Percentiles rank a stretch among this genome's conserved stretches.
Evolutionary conservation across 2,113 vertebrate species (phyloP).

Genomic region (Chaetura pelagica): DNA sequence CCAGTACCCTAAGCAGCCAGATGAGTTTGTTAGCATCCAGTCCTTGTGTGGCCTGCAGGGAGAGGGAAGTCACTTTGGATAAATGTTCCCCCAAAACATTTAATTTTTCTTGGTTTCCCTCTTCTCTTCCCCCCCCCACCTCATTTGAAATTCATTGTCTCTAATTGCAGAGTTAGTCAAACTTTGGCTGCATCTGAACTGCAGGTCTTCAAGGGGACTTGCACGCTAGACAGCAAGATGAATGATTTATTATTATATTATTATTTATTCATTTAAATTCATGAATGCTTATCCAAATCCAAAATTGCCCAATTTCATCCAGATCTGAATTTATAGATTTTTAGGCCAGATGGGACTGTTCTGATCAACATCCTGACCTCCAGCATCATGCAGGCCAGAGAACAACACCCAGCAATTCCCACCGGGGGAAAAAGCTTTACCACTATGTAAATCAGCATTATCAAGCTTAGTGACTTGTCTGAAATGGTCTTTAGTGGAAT

Average conservation of each 20-base stretch:
- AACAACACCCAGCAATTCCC: not conserved
- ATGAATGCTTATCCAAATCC: slow-evolving; percentile 64
- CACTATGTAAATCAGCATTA: slow-evolving; percentile 8
- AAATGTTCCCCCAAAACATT: not conserved
- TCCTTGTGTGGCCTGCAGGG: not conserved
- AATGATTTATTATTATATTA: slow-evolving; percentile 68
- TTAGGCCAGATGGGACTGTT: slow-evolving; percentile 37
- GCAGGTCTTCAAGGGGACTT: slow-evolving; percentile 20
- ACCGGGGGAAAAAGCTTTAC: rapidly evolving
- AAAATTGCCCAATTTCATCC: slow-evolving; percentile 58
- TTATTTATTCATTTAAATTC: slow-evolving; percentile 74
- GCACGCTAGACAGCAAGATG: not conserved
- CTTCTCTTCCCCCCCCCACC: not conserved
- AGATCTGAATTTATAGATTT: slow-evolving; percentile 71
- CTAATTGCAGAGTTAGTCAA: slow-evolving; percentile 64
- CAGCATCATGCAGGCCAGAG: not conserved
- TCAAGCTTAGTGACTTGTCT: not conserved
- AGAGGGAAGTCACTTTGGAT: not conserved
- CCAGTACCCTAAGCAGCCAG: not conserved
- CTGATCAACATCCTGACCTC: slow-evolving; percentile 57
- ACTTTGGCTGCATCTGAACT: slow-evolving; percentile 56
- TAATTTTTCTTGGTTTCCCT: not conserved
- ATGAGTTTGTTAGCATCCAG: not conserved
- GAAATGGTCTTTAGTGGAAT: slow-evolving; percentile 10
- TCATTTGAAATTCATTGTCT: slow-evolving; percentile 55